Evolutionary conservation across 2,797 vertebrate species (phyloP), one percentile per base, ranked within the genome.

Genomic region (Liparis tanakae): DNA sequence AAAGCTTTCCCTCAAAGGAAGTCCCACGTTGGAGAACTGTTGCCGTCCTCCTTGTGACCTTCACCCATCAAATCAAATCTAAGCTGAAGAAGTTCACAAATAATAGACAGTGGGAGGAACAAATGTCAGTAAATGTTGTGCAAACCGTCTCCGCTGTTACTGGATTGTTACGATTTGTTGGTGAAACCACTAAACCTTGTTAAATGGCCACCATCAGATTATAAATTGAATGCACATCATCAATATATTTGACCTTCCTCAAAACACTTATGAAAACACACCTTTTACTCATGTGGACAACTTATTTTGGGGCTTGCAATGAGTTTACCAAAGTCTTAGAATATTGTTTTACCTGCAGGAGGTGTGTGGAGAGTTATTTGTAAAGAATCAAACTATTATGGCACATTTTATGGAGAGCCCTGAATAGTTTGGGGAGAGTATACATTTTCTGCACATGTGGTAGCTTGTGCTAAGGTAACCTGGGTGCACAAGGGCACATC

Each of bases 281-380:
- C 33, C 15, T 37, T 30, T 37, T 13, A 58, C 56, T 37, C 10
- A 58, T 13, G 10, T 37, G 33, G 18, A 58, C 34, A 10, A 58
- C n/a, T 37, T 58, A 34, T 58, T 58, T n/a, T 58, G 18, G 34
- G 10, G 56, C 34, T 37, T 57, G 30, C 34, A 56, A 56, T 56
- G 33, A 5, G 30, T 56, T 55, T 55, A 55, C 53, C 15, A 33
- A 33, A 55, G 25, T 33, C 15, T 9, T 9, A 56, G 33, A n/a
- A n/a, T n/a, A n/a, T n/a, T n/a, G n/a, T n/a, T n/a, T n/a, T n/a
- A n/a, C n/a, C n/a, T n/a, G n/a, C n/a, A n/a, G n/a, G n/a, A n/a
- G n/a, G n/a, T n/a, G n/a, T n/a, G n/a, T n/a, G n/a, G n/a, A n/a
- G n/a, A n/a, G n/a, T n/a, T n/a, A n/a, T n/a, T n/a, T n/a, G n/a